Base-by-base conservation (phyloP, 2,888 invertebrate species). In the Microplitis deprimator region DNA sequence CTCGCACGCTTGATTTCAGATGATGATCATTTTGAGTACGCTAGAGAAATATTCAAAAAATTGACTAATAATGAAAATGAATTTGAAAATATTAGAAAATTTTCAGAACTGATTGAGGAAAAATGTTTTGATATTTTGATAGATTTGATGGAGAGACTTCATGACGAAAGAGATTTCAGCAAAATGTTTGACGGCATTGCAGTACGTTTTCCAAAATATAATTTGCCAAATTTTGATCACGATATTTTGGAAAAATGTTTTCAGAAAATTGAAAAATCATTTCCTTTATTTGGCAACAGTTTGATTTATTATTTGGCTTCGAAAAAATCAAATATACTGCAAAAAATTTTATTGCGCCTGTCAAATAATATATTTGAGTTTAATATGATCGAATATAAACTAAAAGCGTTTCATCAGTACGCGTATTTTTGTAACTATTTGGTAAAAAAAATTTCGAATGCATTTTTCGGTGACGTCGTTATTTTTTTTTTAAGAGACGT, bases 401-500 rank as follows among this genome's bases (percentile, higher is more conserved):
- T 92, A 1, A 86, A 92, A 74, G 89, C 91, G 13, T 89, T 94
- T 61, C 91, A 93, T 83, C 91, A 92, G 0, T 94, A 92, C 81
- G 85, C 91, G 4, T 91, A 91, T 1, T 92, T 94, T 79, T 87
- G 89, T 29, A 84, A 92, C 7, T 88, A 91, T 29, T 86, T 91
- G 59, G 84, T 92, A 1, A 89, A 91, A 0, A 82, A 86, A 29
- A 79, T 91, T 6, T 79, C 84, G 2, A 68, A 90, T n/a, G 86
- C 89, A 1, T 80, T 83, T 29, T 87, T 88, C 5, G 85, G 90
- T 68, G 83, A 89, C 1, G 90, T 93, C n/a, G 91, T 91, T 6
- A 88, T 90, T 0, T 93, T 92, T 81, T 85, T 94, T 13, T 90
- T 93, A 61, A 91, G 92, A 82, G 93, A 93, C 81, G 89, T 92